These are phyloP conservation scores for Grammomys surdaster DNA, from an alignment of 2,113 vertebrate species.

Conservation along the genomic window DNA sequence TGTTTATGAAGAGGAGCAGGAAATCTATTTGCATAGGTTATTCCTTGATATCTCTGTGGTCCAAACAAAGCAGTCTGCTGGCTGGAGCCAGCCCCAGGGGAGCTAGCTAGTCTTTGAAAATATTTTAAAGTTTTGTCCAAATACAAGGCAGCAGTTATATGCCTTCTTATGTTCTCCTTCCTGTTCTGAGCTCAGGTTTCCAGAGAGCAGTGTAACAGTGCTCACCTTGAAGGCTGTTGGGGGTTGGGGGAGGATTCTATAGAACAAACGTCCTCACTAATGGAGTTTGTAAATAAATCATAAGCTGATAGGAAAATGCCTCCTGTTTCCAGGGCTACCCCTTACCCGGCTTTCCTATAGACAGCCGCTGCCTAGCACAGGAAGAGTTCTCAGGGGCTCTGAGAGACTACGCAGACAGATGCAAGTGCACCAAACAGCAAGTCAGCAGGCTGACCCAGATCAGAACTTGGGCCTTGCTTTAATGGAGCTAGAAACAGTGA, in stretches of 20 bases:
- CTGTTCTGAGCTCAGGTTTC: slow-evolving; percentile 4
- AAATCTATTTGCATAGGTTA: slow-evolving; percentile 59
- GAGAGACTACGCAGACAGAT: not conserved
- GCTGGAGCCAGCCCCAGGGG: not conserved
- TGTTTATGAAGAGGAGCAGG: not conserved
- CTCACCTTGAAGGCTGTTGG: not conserved
- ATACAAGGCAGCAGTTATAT: slow-evolving; percentile 16
- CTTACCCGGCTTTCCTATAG: no score
- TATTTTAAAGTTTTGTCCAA: not conserved
- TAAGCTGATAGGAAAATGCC: slow-evolving; percentile 46
- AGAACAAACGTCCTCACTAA: slow-evolving; percentile 49
- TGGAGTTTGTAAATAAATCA: slow-evolving; percentile 71
- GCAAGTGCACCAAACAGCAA: slow-evolving; percentile 22
- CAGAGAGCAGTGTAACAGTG: not conserved
- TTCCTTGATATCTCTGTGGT: slow-evolving; percentile 49
- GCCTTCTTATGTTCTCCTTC: not conserved
- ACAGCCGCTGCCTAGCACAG: not conserved
- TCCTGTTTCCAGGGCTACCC: not conserved
- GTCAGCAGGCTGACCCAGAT: not conserved
- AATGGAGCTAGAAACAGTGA: not conserved
- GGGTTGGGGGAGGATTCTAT: not conserved
- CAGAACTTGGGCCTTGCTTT: not conserved
- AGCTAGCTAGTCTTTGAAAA: slow-evolving; percentile 58
- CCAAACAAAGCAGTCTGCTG: slow-evolving; percentile 68
- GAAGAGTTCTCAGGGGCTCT: not conserved